phyloP scores from a whole-genome alignment of 2,888 invertebrate genomes.

The Erebia ligea region DNA sequence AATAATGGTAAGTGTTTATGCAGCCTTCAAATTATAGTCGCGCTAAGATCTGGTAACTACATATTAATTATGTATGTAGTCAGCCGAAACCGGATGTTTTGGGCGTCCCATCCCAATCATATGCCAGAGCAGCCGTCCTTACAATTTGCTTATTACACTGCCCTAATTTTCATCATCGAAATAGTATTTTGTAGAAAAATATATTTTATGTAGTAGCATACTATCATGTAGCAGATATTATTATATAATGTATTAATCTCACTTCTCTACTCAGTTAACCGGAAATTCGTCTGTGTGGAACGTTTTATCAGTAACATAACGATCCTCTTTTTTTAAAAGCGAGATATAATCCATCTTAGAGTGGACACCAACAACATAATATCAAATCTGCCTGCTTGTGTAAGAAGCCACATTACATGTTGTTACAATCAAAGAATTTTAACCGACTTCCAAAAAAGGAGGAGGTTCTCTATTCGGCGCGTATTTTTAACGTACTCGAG shows the following conservation, averaged over 20 bases:
- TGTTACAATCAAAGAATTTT: neutral
- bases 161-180: no score
- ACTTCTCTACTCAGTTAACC: neutral
- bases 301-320: neutral
- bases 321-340: neutral
- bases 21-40: no score
- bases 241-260: neutral
- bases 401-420: neutral
- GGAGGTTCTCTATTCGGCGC: no score
- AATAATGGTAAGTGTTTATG: neutral
- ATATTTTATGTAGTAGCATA: neutral
- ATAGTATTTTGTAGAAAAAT: no score
- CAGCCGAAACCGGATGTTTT: no score
- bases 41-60: no score
- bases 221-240: neutral
- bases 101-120: no score
- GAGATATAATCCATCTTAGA: neutral
- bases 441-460: no score
- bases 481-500: conserved; percentile 5
- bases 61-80: no score
- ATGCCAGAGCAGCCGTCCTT: no score
- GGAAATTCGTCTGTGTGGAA: conserved; percentile 8
- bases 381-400: neutral
- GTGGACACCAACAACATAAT: neutral
- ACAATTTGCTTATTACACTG: no score